phyloP scores from a whole-genome alignment of 30 jellyfish, hydroid and myxozoan species.

The Morbakka virulenta region DNA sequence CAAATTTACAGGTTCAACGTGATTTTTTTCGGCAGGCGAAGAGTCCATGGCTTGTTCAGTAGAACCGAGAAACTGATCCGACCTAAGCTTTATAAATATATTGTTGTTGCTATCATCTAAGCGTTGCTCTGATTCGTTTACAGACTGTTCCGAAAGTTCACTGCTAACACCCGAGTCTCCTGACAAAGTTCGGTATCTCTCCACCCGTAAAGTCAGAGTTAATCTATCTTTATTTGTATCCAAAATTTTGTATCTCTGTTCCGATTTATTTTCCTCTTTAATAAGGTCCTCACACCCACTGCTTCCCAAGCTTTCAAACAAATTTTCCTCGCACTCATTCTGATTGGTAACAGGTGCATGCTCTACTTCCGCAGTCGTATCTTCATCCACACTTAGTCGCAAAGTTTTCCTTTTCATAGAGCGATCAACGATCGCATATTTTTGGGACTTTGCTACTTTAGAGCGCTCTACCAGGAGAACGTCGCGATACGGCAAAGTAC shows the following conservation, averaged over 20 bases:
- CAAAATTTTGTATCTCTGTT: neutral
- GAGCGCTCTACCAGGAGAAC: constrained; percentile 85
- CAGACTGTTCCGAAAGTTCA: constrained; percentile 37
- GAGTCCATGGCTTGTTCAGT: neutral
- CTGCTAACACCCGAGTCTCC: constrained; percentile 52
- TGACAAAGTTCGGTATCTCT: constrained; percentile 50
- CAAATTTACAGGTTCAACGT: neutral
- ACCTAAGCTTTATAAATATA: neutral
- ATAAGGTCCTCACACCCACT: neutral
- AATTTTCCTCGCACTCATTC: neutral
- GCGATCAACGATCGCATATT: neutral
- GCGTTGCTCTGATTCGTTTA: constrained; percentile 36
- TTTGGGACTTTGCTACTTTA: constrained; percentile 31
- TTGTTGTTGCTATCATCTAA: neutral
- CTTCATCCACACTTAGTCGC: neutral
- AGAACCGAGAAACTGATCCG: neutral
- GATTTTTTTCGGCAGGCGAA: neutral
- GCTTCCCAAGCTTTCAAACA: neutral
- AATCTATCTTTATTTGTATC: neutral
- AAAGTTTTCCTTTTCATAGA: neutral
- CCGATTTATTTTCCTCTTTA: neutral
- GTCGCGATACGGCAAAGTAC: constrained; percentile 71
- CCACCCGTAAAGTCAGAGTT: constrained; percentile 39
- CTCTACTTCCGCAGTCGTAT: neutral
- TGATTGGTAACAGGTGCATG: neutral